These are phyloP conservation scores for Microcebus tavaratra DNA, from an alignment of 2,113 vertebrate species.

Conservation along the genomic window DNA sequence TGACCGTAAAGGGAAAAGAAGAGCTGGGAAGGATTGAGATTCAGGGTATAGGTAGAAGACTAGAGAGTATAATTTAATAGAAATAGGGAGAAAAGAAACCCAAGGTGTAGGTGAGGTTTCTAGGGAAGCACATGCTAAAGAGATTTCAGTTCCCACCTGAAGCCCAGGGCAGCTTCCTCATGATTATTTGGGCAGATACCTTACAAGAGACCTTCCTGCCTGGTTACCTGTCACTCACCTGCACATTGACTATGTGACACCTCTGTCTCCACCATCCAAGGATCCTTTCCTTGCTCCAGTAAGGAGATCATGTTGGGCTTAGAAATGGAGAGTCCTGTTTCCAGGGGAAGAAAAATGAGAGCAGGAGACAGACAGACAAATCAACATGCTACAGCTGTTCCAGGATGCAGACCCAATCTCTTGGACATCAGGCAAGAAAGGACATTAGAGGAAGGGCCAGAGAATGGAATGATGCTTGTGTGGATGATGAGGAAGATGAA, in stretches of 20 bases:
- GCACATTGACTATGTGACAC: background rate
- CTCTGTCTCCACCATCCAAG: constrained; percentile 45
- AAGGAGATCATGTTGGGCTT: constrained; percentile 67
- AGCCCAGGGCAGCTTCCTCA: background rate
- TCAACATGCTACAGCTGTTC: background rate
- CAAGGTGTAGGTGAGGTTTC: background rate
- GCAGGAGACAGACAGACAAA: background rate
- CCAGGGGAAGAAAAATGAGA: constrained; percentile 41
- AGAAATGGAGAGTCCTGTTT: constrained; percentile 68
- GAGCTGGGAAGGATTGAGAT: background rate
- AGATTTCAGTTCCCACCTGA: background rate
- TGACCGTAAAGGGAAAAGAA: background rate
- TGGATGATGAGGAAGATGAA: background rate
- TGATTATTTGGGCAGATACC: background rate
- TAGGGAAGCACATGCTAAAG: background rate
- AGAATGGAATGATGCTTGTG: background rate
- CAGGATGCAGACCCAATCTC: background rate
- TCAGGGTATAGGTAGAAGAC: background rate
- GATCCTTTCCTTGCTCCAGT: constrained; percentile 71
- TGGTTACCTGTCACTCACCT: constrained; percentile 40
- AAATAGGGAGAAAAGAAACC: background rate
- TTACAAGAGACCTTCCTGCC: background rate
- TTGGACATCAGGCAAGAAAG: background rate
- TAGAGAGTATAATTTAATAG: background rate
- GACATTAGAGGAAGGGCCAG: background rate